phyloP scores from a whole-genome alignment of 2,113 vertebrate genomes.

The Heptranchias perlo region DNA sequence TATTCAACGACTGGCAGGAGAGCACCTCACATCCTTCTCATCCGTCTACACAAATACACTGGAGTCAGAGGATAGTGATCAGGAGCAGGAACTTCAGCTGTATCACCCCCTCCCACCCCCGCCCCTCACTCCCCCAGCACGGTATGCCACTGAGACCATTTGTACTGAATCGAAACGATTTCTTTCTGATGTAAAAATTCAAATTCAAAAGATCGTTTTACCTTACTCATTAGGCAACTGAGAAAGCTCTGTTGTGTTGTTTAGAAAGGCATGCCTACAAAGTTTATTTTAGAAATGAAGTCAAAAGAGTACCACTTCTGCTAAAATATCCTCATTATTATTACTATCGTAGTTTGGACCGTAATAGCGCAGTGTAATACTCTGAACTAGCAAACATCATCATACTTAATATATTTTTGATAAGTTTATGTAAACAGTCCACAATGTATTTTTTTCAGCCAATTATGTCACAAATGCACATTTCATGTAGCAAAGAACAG shows the following conservation, averaged over 20 bases:
- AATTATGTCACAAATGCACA: constrained; percentile 18
- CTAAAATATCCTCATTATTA: not conserved
- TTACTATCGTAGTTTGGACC: not conserved
- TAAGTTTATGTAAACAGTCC: constrained; percentile 30
- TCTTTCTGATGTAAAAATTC: not conserved
- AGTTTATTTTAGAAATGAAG: constrained; percentile 23
- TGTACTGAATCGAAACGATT: not conserved
- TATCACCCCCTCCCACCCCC: not conserved
- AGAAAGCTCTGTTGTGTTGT: not conserved
- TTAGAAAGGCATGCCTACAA: constrained; percentile 9
- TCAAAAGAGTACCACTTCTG: not conserved
- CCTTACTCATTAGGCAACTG: not conserved
- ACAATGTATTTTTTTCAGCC: not conserved
- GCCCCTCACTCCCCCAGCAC: not conserved
- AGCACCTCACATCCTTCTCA: not conserved
- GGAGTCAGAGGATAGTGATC: not conserved
- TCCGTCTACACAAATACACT: not conserved
- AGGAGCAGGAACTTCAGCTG: not conserved
- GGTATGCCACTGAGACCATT: not conserved
- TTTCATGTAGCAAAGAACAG: not conserved
- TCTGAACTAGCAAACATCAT: constrained; percentile 24
- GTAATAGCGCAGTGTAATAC: constrained; percentile 7
- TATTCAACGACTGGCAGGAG: not conserved
- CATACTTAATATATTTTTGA: not conserved
- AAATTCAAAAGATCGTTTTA: not conserved